These are phyloP conservation scores for Caerostris darwini DNA, from an alignment of 1,140 invertebrate genomes.

Conservation along the genomic window DNA sequence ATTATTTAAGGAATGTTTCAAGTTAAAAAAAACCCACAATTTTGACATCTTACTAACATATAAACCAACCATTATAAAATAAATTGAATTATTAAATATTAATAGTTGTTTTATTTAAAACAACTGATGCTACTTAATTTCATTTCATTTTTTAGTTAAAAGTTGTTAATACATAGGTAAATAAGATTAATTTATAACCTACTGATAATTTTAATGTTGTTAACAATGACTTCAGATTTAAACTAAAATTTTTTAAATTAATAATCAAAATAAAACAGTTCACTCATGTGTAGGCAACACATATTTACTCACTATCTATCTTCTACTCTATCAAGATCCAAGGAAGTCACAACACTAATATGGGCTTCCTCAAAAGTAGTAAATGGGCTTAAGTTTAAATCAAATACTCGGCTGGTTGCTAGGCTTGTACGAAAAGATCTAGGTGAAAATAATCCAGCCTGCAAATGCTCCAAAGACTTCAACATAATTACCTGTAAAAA, in stretches of 20 bases:
- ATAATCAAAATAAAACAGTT: not conserved
- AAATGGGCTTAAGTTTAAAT: slow-evolving; percentile 80
- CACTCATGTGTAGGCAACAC: not conserved
- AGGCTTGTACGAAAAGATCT: not conserved
- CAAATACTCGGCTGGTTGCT: slow-evolving; percentile 42
- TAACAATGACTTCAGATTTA: not conserved
- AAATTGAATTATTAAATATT: too few relatives aligned
- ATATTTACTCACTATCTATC: slow-evolving; percentile 81
- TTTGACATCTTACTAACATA: too few relatives aligned
- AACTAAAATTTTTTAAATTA: too few relatives aligned
- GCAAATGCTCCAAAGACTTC: slow-evolving; percentile 11
- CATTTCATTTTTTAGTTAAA: too few relatives aligned
- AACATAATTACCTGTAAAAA: slow-evolving; percentile 45
- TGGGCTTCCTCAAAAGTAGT: slow-evolving; percentile 80
- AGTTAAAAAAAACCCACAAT: too few relatives aligned
- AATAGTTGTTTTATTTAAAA: too few relatives aligned
- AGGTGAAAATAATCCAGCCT: not conserved
- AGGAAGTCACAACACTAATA: slow-evolving; percentile 80
- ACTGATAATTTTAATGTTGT: too few relatives aligned
- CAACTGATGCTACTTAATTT: too few relatives aligned
- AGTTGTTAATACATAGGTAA: too few relatives aligned
- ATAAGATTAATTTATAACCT: too few relatives aligned
- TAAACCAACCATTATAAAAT: too few relatives aligned
- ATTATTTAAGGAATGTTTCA: too few relatives aligned
- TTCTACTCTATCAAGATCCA: slow-evolving; percentile 82